Base-by-base conservation (phyloP, 2,113 vertebrate species). In the Empidonax traillii region DNA sequence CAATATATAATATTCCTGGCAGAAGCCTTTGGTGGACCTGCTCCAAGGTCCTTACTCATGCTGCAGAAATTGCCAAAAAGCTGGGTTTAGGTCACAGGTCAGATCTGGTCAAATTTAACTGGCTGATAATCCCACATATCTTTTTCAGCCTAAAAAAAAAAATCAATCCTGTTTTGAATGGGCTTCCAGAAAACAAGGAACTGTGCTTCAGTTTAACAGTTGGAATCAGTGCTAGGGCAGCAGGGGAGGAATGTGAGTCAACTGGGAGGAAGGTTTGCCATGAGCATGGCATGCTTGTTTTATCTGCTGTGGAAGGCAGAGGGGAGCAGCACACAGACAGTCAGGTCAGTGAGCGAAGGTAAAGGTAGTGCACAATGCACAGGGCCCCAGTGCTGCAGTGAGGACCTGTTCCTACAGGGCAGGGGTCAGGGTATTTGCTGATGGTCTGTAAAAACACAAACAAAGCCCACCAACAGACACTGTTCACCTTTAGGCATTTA, bases 401-500 rank as follows among this genome's bases (percentile, higher is more conserved):
- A 27, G 20, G 4, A 14, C 0, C 7, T 47, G 41, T 3, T 66
- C 43, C 46, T 22, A 20, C 18, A 41, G 44, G 53, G 66, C 90
- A 97, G 79, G 52, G 55, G 69, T n/a, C 62, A 63, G 87, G 35
- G 20, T 62, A 5, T 23, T 72, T 59, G 44, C 35, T 37, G 51
- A 41, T 25, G 74, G 62, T 55, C 80, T 22, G 14, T 39, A 52
- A 55, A 71, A 84, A 59, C 49, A 92, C 51, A 69, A 73, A 44
- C 0, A 3, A 89, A 84, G 80, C 87, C 91, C 49, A 19, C 66
- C 0, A 8, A 89, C 90, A 96, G 71, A 55, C 78, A 51, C 39
- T 53, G 67, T 84, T 97, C 95, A 99, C 99, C 99, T 99, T 99
- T 49, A 99, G 97, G 97, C 99, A 99, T 97, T 99, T 99, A 86